A percentile compares a stretch with the other conserved stretches of the same genome.
phyloP scores from a whole-genome alignment of 2,797 vertebrate species.

The Ctenochaetus hawaiiensis region DNA sequence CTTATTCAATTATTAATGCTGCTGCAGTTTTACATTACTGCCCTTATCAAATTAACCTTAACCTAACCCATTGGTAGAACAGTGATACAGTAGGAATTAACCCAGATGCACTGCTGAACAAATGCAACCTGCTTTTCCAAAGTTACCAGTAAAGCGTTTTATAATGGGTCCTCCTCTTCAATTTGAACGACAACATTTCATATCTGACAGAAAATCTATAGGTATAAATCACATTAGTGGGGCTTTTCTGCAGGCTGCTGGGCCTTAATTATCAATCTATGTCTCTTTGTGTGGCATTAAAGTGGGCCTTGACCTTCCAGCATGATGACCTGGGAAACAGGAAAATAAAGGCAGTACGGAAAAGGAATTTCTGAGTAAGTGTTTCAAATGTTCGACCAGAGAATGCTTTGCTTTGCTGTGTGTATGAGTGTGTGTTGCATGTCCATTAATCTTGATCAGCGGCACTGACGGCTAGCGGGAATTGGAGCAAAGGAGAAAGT shows the following conservation, averaged over 20 bases:
- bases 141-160: constrained; percentile 88
- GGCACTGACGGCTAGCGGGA: constrained; percentile 39
- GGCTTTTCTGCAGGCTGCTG: constrained; percentile 90
- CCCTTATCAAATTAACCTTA: constrained; percentile 73
- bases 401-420: constrained; percentile 26
- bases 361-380: constrained; percentile 75
- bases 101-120: constrained; percentile 31
- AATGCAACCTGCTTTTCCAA: constrained; percentile 79
- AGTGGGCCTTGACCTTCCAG: constrained; percentile 93
- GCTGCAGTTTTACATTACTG: constrained; percentile 47
- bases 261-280: constrained; percentile 97
- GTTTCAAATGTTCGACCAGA: constrained; percentile 71
- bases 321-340: constrained; percentile 75
- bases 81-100: constrained; percentile 28
- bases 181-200: constrained; percentile 95
- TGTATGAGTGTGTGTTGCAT: constrained; percentile 20
- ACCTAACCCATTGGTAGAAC: constrained; percentile 32
- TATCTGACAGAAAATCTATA: constrained; percentile 99
- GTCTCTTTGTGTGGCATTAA: constrained; percentile 95
- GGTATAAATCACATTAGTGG: constrained; percentile 97
- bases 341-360: constrained; percentile 63
- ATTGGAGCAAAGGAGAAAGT: constrained; percentile 8
- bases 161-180: constrained; percentile 95
- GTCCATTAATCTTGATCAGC: constrained; percentile 76
- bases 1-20: constrained; percentile 59